Conservation (phyloP, 2,888 invertebrate species). For the Lamellibrachia satsuma region DNA sequence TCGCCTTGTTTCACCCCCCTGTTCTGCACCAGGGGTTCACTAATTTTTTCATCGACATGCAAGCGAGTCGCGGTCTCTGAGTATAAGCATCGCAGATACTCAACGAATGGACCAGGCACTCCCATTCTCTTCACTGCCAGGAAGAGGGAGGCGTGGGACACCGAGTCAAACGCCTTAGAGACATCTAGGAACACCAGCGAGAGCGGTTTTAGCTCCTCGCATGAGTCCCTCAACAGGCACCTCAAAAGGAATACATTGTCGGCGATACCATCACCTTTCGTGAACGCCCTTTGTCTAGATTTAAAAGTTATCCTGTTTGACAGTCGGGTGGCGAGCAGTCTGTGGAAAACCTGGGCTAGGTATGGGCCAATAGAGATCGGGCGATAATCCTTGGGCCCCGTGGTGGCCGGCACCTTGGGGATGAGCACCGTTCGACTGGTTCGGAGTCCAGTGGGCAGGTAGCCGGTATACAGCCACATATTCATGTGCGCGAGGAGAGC, state of each 20-base stretch:
- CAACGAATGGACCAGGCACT: background rate
- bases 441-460: too few relatives aligned
- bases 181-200: background rate
- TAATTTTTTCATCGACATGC: background rate
- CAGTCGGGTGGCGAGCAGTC: too few relatives aligned
- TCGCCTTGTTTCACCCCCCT: background rate
- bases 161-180: slow-evolving; percentile 14
- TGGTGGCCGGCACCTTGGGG: too few relatives aligned
- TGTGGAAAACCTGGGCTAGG: too few relatives aligned
- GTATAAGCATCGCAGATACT: background rate
- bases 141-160: slow-evolving; percentile 7
- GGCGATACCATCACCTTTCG: background rate
- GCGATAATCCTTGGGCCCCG: too few relatives aligned
- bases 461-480: too few relatives aligned
- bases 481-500: too few relatives aligned
- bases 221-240: background rate
- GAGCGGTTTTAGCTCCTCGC: background rate
- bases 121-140: slow-evolving; percentile 21
- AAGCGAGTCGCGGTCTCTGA: background rate
- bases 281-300: background rate
- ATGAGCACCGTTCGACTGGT: too few relatives aligned
- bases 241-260: too few relatives aligned
- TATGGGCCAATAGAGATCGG: too few relatives aligned
- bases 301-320: background rate
- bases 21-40: background rate